Evolutionary conservation across 2,113 vertebrate species (phyloP).

Genomic region (Osmerus mordax): DNA sequence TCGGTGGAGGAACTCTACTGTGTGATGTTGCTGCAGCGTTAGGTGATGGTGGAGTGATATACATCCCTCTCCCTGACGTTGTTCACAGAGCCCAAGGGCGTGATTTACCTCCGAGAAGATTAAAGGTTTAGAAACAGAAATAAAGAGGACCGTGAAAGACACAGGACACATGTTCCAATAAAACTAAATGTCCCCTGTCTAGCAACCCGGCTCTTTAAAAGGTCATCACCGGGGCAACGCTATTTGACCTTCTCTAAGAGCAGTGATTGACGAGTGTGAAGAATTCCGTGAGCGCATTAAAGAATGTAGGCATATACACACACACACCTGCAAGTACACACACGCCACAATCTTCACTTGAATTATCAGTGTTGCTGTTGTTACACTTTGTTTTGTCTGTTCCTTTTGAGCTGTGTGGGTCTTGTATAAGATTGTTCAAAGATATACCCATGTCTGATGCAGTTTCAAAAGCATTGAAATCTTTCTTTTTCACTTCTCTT

Average conservation of each 20-base stretch:
- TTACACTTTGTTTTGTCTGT: no score
- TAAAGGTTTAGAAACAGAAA: background rate
- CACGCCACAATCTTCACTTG: constrained; percentile 1
- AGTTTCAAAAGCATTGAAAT: no score
- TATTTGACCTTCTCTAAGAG: constrained; percentile 46
- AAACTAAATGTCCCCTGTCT: constrained; percentile 36
- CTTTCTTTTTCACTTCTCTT: no score
- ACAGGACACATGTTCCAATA: constrained; percentile 38
- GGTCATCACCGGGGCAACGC: constrained; percentile 34
- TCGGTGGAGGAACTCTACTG: no score
- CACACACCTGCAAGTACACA: constrained; percentile 7
- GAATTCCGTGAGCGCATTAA: no score
- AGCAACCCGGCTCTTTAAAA: constrained; percentile 36
- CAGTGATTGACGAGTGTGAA: constrained; percentile 21
- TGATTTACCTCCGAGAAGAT: background rate
- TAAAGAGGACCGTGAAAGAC: constrained; percentile 36
- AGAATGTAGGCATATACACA: constrained; percentile 13
- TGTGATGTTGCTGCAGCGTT: no score
- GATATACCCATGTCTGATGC: no score
- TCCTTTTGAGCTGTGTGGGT: no score
- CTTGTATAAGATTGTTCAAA: no score
- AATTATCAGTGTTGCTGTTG: background rate
- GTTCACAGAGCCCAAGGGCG: constrained; percentile 19
- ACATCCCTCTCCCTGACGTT: constrained; percentile 32
- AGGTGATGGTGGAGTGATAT: background rate